These are phyloP conservation scores for Pygoscelis adeliae DNA, from an alignment of 2,113 vertebrate genomes.

Conservation along the genomic window DNA sequence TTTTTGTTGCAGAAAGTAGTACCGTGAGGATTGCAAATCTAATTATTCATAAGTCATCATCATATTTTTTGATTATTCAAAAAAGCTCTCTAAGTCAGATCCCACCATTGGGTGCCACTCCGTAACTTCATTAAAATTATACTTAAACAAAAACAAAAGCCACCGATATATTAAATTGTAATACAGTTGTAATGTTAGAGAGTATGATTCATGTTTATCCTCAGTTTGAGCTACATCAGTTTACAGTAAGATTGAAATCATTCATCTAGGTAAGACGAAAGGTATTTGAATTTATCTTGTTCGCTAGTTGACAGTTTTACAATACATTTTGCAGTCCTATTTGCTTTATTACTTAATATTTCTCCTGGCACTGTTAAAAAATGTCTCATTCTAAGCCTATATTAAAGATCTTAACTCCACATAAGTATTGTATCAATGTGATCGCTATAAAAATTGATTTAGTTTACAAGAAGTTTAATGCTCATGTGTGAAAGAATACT, in stretches of 20 bases:
- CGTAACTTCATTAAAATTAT: not conserved
- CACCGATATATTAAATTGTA: not conserved
- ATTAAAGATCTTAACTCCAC: not conserved
- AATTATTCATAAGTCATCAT: not conserved
- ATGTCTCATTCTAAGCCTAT: not conserved
- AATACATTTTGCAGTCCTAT: not conserved
- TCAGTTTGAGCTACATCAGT: not conserved
- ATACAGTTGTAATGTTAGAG: not conserved
- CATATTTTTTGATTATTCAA: not conserved
- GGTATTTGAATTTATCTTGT: not conserved
- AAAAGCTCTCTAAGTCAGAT: not conserved
- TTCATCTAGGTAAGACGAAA: not conserved
- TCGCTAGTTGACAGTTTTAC: not conserved
- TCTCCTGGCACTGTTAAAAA: not conserved
- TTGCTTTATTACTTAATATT: conserved; percentile 27
- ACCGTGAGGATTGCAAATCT: not conserved
- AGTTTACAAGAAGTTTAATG: not conserved
- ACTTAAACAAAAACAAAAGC: not conserved
- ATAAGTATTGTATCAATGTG: not conserved
- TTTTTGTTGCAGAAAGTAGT: not conserved
- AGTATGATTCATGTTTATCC: not conserved
- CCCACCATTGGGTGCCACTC: not conserved
- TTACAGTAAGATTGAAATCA: not conserved
- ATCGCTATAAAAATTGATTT: not conserved
- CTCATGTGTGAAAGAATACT: not conserved